Conservation (phyloP, 2,113 vertebrate genomes). For the Strix uralensis region DNA sequence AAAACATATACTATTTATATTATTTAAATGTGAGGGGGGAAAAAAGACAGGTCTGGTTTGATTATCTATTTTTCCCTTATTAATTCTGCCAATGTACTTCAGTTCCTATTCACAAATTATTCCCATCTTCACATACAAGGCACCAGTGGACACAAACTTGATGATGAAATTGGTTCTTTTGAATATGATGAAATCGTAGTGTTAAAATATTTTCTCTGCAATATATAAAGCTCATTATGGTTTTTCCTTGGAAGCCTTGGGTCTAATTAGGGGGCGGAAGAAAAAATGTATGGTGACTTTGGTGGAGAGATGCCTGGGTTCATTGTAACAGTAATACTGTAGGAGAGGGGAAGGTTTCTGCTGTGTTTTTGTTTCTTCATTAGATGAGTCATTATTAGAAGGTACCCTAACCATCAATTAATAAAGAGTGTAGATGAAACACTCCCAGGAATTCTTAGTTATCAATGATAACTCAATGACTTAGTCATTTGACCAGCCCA, state of each 20-base stretch:
- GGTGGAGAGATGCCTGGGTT: neutral
- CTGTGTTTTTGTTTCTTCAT: neutral
- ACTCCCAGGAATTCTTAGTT: conserved; percentile 45
- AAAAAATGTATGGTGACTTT: neutral
- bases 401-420: neutral
- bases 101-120: neutral
- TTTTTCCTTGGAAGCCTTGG: neutral
- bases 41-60: neutral
- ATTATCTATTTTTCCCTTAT: neutral
- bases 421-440: neutral
- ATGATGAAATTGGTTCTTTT: neutral
- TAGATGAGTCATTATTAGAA: neutral
- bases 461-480: neutral
- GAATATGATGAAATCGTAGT: neutral
- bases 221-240: accelerated
- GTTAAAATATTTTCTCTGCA: neutral
- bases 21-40: neutral
- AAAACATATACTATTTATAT: neutral
- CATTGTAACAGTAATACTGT: neutral
- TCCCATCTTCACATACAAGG: neutral
- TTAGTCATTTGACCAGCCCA: neutral
- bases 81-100: neutral
- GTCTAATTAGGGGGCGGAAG: neutral
- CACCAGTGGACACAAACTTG: neutral
- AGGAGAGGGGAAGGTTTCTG: neutral